phyloP scores from a whole-genome alignment of 2,888 invertebrate species.

The Dastarcus helophoroides region DNA sequence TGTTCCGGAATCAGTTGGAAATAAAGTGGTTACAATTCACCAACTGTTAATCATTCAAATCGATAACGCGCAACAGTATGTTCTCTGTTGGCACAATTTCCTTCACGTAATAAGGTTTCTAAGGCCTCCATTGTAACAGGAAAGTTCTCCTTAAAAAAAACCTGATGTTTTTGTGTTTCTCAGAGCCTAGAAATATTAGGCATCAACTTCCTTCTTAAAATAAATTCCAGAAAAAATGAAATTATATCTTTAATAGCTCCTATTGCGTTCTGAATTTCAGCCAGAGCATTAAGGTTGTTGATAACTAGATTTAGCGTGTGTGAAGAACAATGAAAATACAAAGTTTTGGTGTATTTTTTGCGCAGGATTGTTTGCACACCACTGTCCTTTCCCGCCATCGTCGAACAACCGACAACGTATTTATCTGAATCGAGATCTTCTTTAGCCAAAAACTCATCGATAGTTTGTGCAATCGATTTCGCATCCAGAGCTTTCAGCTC shows the following conservation, averaged over 20 bases:
- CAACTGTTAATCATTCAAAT: no score
- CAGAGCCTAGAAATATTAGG: constrained; percentile 19
- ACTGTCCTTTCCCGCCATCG: constrained; percentile 21
- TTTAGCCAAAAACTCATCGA: constrained; percentile 17
- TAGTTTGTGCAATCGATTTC: constrained; percentile 17
- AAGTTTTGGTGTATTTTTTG: constrained; percentile 18
- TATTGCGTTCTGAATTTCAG: constrained; percentile 19
- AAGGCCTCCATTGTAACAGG: constrained; percentile 16
- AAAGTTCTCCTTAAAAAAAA: constrained; percentile 20
- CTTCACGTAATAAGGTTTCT: constrained; percentile 16
- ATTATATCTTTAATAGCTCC: constrained; percentile 17
- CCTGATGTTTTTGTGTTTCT: constrained; percentile 17
- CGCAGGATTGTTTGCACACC: constrained; percentile 21
- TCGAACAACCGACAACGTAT: constrained; percentile 22
- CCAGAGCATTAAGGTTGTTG: constrained; percentile 18
- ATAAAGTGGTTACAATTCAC: no score
- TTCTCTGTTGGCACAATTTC: constrained; percentile 1
- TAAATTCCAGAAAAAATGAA: constrained; percentile 16
- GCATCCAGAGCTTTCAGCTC: constrained; percentile 18
- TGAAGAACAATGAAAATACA: constrained; percentile 22
- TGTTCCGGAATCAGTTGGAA: no score
- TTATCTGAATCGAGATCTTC: constrained; percentile 14
- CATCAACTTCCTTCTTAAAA: constrained; percentile 17
- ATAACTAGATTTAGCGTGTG: constrained; percentile 23
- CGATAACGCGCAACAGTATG: background rate